Evolutionary conservation across 2,113 vertebrate species (phyloP).

Genomic region (Capricornis sumatraensis): DNA sequence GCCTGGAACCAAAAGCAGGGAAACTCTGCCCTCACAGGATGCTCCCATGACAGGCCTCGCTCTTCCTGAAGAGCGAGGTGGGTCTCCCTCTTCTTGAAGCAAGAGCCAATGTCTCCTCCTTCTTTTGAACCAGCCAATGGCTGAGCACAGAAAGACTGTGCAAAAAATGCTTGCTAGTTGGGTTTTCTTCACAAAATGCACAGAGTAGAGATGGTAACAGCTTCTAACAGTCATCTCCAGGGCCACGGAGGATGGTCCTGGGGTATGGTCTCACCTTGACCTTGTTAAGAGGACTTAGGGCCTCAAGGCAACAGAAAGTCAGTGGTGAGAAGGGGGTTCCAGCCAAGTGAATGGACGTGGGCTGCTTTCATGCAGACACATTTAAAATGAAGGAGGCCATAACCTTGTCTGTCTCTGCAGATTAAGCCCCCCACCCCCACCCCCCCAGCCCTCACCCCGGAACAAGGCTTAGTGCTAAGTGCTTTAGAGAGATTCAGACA

Average conservation of each 20-base stretch:
- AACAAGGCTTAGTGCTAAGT: neutral
- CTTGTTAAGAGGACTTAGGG: neutral
- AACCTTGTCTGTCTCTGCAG: neutral
- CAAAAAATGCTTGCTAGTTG: neutral
- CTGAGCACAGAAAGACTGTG: accelerated
- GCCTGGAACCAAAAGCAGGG: neutral
- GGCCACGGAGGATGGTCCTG: neutral
- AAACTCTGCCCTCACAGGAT: neutral
- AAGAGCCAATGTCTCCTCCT: neutral
- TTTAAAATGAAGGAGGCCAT: neutral
- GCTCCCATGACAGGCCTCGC: accelerated
- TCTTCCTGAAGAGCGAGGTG: neutral
- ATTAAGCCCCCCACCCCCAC: neutral
- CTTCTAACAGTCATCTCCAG: neutral
- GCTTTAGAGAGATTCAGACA: neutral
- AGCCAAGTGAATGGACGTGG: neutral
- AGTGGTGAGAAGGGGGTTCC: neutral
- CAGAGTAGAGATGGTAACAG: neutral
- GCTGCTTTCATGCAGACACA: neutral
- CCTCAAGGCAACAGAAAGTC: neutral
- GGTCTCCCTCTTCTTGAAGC: neutral
- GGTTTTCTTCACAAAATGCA: neutral
- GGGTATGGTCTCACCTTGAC: neutral
- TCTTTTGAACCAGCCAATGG: neutral
- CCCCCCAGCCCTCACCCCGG: accelerated